Evolutionary conservation across 2,797 vertebrate genomes (phyloP), one percentile per base, ranked within the genome.

Genomic region (Tachyglossus aculeatus): DNA sequence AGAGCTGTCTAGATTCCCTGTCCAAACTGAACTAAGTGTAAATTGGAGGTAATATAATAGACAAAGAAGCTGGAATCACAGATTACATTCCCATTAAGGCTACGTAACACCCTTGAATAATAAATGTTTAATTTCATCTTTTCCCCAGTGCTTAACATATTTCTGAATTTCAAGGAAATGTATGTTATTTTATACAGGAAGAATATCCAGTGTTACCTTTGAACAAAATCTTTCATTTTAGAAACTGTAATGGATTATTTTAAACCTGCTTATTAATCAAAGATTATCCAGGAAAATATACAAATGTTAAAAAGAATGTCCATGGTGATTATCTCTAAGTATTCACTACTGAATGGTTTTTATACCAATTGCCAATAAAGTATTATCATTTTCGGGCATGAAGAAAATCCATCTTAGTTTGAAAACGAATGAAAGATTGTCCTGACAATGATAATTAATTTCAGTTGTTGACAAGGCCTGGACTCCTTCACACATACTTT

Each of bases 391-490:
- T 80, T 68, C n/a, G 36, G 37, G 56, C 78, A 63, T 2, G 13
- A 59, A 71, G 52, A 56, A 1, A 38, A 69, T 62, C 60, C 67
- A 31, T 60, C 84, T 89, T 78, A 68, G 65, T 53, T 82, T 57
- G 36, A 73, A 84, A 89, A 86, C 70, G 65, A 89, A 91, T 61
- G 78, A 85, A 71, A 71, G 73, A 83, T 55, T 47, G 1, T 56
- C 56, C 67, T 71, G 57, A 68, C 82, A 89, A 78, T 88, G 83
- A 82, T 88, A 88, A 90, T 93, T 89, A 91, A 89, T 88, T 87
- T 78, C 63, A 27, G 85, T 86, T 89, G 91, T 88, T 94, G 91
- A 94, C 91, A 96, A 90, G 86, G 86, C 85, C 80, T 77, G 69
- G 29, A 71, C 74, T 89, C 78, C 63, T 87, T 83, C 74, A 79